These are phyloP conservation scores for Drosophila prosaltans DNA, from an alignment of 1,140 invertebrate species.

Conservation along the genomic window DNA sequence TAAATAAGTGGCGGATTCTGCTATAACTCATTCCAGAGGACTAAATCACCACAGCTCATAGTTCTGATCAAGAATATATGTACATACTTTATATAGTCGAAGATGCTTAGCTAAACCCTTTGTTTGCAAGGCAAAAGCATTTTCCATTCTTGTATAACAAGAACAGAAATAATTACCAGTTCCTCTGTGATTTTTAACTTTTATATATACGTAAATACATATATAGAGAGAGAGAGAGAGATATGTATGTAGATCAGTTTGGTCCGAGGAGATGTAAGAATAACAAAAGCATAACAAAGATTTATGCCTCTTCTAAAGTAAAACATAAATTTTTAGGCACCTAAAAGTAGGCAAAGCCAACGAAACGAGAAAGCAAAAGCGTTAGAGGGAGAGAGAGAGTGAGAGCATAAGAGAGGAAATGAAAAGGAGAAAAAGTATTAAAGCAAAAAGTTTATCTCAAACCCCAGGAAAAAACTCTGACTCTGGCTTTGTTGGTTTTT, in stretches of 20 bases:
- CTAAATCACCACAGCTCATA: no score
- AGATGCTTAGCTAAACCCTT: no score
- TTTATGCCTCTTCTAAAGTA: constrained; percentile 51
- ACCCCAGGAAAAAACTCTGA: constrained; percentile 17
- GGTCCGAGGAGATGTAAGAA: not conserved
- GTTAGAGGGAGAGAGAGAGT: not conserved
- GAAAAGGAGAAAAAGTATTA: constrained; percentile 41
- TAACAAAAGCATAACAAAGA: constrained; percentile 50
- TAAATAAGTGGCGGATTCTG: no score
- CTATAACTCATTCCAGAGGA: no score
- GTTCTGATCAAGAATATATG: no score
- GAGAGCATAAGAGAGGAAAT: not conserved
- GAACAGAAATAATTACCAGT: constrained; percentile 9
- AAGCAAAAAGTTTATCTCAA: constrained; percentile 48
- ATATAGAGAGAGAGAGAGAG: not conserved
- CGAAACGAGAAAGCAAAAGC: constrained; percentile 2
- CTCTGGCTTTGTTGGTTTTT: constrained; percentile 23
- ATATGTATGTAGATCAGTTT: not conserved
- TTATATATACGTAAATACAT: not conserved
- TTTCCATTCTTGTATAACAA: not conserved
- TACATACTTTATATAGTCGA: no score
- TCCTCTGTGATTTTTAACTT: constrained; percentile 12
- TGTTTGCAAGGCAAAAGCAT: no score
- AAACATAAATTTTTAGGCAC: constrained; percentile 52
- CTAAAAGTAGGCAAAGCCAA: constrained; percentile 34